Evolutionary conservation across 2,113 vertebrate species (phyloP), one percentile per base, ranked within the genome.

Genomic region (Podilymbus podiceps): DNA sequence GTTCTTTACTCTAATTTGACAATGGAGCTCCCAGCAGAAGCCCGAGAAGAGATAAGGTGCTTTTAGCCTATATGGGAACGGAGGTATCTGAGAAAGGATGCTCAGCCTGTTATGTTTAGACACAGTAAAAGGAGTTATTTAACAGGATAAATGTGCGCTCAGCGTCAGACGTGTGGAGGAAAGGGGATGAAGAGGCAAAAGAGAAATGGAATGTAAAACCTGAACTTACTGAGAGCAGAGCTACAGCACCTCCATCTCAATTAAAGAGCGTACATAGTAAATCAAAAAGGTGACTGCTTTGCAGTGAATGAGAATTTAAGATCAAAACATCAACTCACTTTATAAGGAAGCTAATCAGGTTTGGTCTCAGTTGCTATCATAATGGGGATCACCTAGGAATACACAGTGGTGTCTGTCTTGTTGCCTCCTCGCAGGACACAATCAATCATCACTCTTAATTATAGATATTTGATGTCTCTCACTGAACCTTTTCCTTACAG

Each of bases 1-100:
- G 38, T 74, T 95, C n/a, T 24, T 86, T 93, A 83, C 58, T 95
- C 66, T 83, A 91, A 92, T 92, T 86, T 96, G 94, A 97, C 85
- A 93, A 88, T 6, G 2, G 67, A 80, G 73, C 53, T 89, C 78
- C 92, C 76, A 86, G 35, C 68, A 91, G 83, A 94, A 93, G 62
- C 72, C 81, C 0, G 7, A 96, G 55, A 55, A 92, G 30, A 96
- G 56, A 90, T 77, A 87, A 95, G 53, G 46, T 87, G 71, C 75
- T 95, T 94, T 78, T 81, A 84, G 90, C 33, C 64, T 67, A 30
- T 24, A 44, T 16, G 60, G 81, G 38, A 89, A 94, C 4, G 56
- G 56, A 93, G 35, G 78, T 87, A 82, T 87, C 73, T 55, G 40
- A 92, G 86, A 94, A 90, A 86, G 62, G 75, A 93, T 72, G 74